These are phyloP conservation scores for Tillus elongatus DNA, from an alignment of 2,888 invertebrate genomes.

Conservation along the genomic window DNA sequence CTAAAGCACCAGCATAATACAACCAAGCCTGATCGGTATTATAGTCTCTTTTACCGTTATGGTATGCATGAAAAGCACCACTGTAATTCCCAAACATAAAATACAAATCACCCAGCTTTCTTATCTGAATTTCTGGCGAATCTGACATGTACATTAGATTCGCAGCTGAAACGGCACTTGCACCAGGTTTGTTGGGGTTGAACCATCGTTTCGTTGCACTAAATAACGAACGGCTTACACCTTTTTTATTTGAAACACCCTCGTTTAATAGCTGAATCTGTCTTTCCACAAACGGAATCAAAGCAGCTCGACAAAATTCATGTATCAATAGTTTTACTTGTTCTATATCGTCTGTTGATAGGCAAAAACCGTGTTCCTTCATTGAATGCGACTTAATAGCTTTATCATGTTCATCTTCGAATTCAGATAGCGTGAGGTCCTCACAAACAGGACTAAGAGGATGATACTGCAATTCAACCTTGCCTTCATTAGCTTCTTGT, in stretches of 20 bases:
- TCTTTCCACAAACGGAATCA: constrained; percentile 87
- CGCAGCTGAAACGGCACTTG: constrained; percentile 58
- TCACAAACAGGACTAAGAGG: constrained; percentile 67
- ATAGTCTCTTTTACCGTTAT: constrained; percentile 95
- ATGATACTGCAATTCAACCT: constrained; percentile 45
- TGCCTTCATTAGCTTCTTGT: constrained; percentile 42
- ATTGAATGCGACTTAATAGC: too few relatives aligned
- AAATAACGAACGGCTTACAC: constrained; percentile 84
- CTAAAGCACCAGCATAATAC: constrained; percentile 91
- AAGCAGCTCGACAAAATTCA: constrained; percentile 76
- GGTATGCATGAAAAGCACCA: constrained; percentile 87
- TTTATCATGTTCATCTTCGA: too few relatives aligned
- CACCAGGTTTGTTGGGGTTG: constrained; percentile 78
- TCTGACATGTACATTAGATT: constrained; percentile 77
- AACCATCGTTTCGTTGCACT: constrained; percentile 96
- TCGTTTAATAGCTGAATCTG: constrained; percentile 74
- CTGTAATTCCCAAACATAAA: constrained; percentile 94
- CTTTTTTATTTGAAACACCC: constrained; percentile 76
- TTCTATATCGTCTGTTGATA: constrained; percentile 77
- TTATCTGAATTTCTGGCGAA: constrained; percentile 83
- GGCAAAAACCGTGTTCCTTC: constrained; percentile 64
- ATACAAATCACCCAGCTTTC: constrained; percentile 89
- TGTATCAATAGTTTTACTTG: constrained; percentile 74
- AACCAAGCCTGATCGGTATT: constrained; percentile 95
- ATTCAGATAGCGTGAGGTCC: constrained; percentile 29